phyloP scores from a whole-genome alignment of 1,140 invertebrate species.

The Anastatus disparis region DNA sequence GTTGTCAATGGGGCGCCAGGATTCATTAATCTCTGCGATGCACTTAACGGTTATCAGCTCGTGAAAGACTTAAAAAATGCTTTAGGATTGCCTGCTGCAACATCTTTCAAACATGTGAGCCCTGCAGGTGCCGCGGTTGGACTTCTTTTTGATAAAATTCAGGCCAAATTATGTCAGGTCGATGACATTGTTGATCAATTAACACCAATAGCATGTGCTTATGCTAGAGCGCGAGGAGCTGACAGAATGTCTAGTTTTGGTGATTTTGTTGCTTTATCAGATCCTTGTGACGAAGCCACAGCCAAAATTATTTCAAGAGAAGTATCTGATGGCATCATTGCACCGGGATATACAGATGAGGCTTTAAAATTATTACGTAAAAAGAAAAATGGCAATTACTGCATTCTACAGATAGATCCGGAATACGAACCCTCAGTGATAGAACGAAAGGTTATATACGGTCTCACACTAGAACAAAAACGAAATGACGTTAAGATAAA shows the following conservation, averaged over 20 bases:
- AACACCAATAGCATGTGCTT: conserved; percentile 91
- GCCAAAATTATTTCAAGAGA: conserved; percentile 80
- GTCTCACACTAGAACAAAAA: conserved; percentile 90
- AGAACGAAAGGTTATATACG: conserved; percentile 91
- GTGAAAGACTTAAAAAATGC: conserved; percentile 88
- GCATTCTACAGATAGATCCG: conserved; percentile 93
- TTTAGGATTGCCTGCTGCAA: conserved; percentile 87
- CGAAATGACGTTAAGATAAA: conserved; percentile 91
- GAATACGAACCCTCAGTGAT: conserved; percentile 82
- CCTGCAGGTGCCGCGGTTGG: conserved; percentile 95
- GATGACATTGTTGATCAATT: conserved; percentile 82
- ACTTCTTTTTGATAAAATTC: conserved; percentile 75
- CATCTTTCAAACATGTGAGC: conserved; percentile 98
- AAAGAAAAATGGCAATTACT: conserved; percentile 95
- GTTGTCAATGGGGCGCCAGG: conserved; percentile 96
- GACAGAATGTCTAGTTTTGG: conserved; percentile 99
- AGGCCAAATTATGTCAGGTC: conserved; percentile 94
- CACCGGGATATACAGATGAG: conserved; percentile 86
- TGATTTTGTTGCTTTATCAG: conserved; percentile 95
- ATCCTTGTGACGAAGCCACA: conserved; percentile 88
- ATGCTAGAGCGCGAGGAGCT: conserved; percentile 94
- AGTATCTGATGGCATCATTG: conserved; percentile 97
- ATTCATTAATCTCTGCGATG: conserved; percentile 98
- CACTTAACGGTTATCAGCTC: conserved; percentile 96
- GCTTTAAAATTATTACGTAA: conserved; percentile 92